Evolutionary conservation across 2,113 vertebrate species (phyloP).

Genomic region (Trogon melanurus): DNA sequence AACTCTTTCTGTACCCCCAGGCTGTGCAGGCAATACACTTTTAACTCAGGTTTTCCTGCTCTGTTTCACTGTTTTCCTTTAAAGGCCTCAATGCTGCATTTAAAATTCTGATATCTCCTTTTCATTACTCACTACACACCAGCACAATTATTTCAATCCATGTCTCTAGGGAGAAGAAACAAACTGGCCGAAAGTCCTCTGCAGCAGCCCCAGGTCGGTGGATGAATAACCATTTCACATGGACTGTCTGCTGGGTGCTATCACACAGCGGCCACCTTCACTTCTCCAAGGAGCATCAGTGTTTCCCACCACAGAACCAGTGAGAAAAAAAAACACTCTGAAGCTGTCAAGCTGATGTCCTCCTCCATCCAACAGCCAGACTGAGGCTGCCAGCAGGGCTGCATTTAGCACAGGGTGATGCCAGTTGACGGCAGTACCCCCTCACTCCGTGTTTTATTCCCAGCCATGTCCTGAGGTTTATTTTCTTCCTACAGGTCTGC

Average conservation of each 20-base stretch:
- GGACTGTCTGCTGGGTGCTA: neutral
- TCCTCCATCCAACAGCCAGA: neutral
- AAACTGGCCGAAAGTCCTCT: neutral
- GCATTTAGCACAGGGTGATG: neutral
- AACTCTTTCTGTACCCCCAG: neutral
- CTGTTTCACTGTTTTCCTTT: neutral
- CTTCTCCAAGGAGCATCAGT: neutral
- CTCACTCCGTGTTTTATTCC: neutral
- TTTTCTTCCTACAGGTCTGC: neutral
- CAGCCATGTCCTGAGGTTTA: neutral
- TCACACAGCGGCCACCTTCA: neutral
- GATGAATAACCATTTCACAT: neutral
- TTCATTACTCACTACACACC: neutral
- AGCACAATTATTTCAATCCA: neutral
- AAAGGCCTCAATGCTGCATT: neutral
- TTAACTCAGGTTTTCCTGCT: neutral
- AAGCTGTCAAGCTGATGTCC: neutral
- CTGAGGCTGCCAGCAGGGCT: fast-evolving
- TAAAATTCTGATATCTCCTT: neutral
- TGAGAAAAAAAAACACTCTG: neutral
- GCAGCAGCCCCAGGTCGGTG: neutral
- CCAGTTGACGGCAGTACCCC: fast-evolving
- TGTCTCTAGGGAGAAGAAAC: neutral
- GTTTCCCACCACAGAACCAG: neutral
- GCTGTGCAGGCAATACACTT: neutral